phyloP scores from a whole-genome alignment of 2,797 vertebrate species.

The Molossus molossus region DNA sequence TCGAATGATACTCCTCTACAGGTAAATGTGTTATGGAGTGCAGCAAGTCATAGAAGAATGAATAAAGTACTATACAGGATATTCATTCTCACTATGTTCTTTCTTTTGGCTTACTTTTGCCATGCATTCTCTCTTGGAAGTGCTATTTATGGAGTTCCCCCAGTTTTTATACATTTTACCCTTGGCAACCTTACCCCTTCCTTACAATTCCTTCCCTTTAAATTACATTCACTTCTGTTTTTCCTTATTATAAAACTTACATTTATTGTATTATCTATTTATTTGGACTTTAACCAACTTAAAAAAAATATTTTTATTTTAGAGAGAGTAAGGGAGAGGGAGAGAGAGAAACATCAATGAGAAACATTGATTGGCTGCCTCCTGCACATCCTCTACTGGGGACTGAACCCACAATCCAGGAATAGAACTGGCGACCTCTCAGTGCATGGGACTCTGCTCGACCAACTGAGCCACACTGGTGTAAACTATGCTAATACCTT shows the following conservation, averaged over 20 bases:
- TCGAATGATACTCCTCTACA: constrained; percentile 19
- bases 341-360: background rate
- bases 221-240: constrained; percentile 24
- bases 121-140: background rate
- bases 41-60: background rate
- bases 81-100: background rate
- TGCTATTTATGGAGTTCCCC: constrained; percentile 43
- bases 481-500: constrained; percentile 23
- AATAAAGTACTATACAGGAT: background rate
- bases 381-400: background rate
- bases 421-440: background rate
- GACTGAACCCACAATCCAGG: background rate
- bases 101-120: constrained; percentile 17
- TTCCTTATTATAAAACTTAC: constrained; percentile 3
- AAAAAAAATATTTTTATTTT: background rate
- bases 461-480: background rate
- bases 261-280: background rate
- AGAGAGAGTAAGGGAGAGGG: background rate
- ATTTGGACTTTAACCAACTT: constrained; percentile 25
- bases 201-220: constrained; percentile 42
- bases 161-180: constrained; percentile 9
- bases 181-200: background rate
- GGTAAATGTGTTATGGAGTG: constrained; percentile 46
- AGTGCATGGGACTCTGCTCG: background rate
- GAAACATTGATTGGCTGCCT: background rate